phyloP scores from a whole-genome alignment of 2,888 invertebrate genomes.

The Drosophila robusta region DNA sequence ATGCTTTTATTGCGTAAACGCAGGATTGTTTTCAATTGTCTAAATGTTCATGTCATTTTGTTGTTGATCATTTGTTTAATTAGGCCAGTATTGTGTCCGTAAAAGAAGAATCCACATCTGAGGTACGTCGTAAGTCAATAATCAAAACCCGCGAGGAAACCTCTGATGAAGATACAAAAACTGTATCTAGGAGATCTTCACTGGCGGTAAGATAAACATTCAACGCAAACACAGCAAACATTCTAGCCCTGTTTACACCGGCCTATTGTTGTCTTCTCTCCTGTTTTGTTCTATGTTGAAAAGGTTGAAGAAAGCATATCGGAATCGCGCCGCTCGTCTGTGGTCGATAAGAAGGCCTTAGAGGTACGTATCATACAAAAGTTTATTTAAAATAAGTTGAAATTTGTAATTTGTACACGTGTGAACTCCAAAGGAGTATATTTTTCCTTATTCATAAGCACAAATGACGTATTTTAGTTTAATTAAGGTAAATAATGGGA shows the following conservation, averaged over 20 bases:
- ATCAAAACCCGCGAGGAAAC: constrained; percentile 64
- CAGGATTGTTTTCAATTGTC: not conserved
- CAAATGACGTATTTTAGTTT: not conserved
- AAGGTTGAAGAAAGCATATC: constrained; percentile 75
- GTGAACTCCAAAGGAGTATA: not conserved
- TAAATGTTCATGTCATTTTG: constrained; percentile 1
- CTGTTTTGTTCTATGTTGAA: not conserved
- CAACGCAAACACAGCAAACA: not conserved
- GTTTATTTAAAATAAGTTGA: no score
- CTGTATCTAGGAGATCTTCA: constrained; percentile 81
- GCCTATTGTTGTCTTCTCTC: not conserved
- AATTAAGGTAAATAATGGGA: not conserved
- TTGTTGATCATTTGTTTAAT: constrained; percentile 12
- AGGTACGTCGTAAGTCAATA: constrained; percentile 77
- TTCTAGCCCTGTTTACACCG: not conserved
- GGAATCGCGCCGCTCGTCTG: constrained; percentile 81
- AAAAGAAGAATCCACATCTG: constrained; percentile 76
- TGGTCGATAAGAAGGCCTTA: constrained; percentile 80
- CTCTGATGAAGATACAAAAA: constrained; percentile 66
- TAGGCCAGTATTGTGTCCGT: constrained; percentile 68
- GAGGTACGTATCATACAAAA: constrained; percentile 71
- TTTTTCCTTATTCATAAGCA: not conserved
- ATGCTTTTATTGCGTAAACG: no score
- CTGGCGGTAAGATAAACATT: constrained; percentile 70
- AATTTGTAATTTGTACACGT: no score